phyloP scores from a whole-genome alignment of 2,797 vertebrate species.

The Coregonus suidteri region DNA sequence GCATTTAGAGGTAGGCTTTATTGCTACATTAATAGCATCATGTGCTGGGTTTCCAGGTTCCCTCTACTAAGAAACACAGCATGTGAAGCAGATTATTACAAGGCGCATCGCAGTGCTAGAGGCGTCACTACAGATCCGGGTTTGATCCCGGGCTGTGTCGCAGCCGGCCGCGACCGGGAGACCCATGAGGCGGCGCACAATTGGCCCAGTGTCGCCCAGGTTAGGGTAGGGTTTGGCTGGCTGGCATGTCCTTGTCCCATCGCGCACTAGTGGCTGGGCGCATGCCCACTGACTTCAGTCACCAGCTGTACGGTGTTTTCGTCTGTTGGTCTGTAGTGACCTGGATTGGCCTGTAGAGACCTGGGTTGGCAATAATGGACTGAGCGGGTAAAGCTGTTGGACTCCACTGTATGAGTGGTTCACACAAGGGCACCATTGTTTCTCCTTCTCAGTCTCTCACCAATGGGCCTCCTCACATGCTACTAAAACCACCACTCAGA shows the following conservation, averaged over 20 bases:
- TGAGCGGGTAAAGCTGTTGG: slow-evolving; percentile 23
- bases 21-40: slow-evolving; percentile 28
- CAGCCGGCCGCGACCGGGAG: too few species aligned
- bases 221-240: too few species aligned
- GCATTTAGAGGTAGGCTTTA: not conserved
- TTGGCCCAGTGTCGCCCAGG: too few species aligned
- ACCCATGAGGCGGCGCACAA: too few species aligned
- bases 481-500: not conserved
- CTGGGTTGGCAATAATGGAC: not conserved
- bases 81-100: slow-evolving; percentile 68
- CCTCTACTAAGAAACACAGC: slow-evolving; percentile 39
- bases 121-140: too few species aligned
- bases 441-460: slow-evolving; percentile 18
- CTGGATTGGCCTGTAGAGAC: not conserved
- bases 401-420: slow-evolving; percentile 33
- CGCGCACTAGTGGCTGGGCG: too few species aligned
- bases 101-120: too few species aligned
- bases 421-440: slow-evolving; percentile 56
- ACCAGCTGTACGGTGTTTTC: too few species aligned
- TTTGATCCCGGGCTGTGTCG: too few species aligned
- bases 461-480: slow-evolving; percentile 17
- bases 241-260: too few species aligned
- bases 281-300: too few species aligned
- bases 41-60: slow-evolving; percentile 8
- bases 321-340: not conserved